phyloP scores from a whole-genome alignment of 1,140 invertebrate species.

The Drosophila watanabei region DNA sequence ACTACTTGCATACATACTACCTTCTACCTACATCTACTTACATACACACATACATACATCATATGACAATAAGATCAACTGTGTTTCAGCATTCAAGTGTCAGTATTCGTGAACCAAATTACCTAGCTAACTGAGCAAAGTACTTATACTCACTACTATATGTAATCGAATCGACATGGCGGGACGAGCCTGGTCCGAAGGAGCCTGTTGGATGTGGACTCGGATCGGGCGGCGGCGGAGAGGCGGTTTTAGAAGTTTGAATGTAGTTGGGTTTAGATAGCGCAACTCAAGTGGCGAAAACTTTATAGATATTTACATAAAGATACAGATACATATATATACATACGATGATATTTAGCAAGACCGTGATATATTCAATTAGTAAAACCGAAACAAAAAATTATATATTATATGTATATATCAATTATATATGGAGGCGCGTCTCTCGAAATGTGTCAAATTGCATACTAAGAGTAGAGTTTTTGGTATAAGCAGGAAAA shows the following conservation, averaged over 20 bases:
- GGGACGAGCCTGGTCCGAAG: conserved; percentile 2
- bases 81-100: conserved; percentile 83
- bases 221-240: conserved; percentile 10
- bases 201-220: conserved; percentile 51
- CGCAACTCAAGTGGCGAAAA: conserved; percentile 64
- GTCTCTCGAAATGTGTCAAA: conserved; percentile 76
- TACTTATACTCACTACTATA: conserved; percentile 49
- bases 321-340: conserved; percentile 60
- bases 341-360: conserved; percentile 81
- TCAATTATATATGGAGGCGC: conserved; percentile 62
- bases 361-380: conserved; percentile 84
- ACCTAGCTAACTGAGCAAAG: conserved; percentile 64
- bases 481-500: conserved; percentile 42
- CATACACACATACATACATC: conserved; percentile 65
- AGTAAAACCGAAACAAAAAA: conserved; percentile 66
- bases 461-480: conserved; percentile 58
- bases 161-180: conserved; percentile 8
- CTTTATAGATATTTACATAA: conserved; percentile 81
- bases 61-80: conserved; percentile 85
- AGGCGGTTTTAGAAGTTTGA: conserved; percentile 63
- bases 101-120: conserved; percentile 84
- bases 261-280: conserved; percentile 67
- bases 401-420: conserved; percentile 78
- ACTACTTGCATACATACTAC: conserved; percentile 29
- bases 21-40: conserved; percentile 40